Conservation (phyloP, 2,113 vertebrate genomes). For the Cnemophilus loriae region DNA sequence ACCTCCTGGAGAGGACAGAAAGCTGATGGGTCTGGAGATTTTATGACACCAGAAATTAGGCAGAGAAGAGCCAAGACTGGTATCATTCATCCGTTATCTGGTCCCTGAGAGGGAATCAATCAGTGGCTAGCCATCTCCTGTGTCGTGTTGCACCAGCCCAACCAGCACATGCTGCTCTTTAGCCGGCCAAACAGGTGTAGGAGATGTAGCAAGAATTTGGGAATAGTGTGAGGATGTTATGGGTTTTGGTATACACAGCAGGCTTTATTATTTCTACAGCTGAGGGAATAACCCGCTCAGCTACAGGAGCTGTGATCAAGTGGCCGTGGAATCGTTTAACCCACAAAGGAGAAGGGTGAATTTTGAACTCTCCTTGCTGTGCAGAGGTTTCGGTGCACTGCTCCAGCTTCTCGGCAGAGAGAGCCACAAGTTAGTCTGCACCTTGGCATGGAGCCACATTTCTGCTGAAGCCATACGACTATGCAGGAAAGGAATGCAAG, state of each 20-base stretch:
- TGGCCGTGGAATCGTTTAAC: not conserved
- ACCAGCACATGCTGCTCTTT: not conserved
- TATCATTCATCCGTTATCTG: not conserved
- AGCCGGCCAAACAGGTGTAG: not conserved
- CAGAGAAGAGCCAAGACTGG: not conserved
- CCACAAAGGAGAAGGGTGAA: not conserved
- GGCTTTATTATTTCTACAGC: not conserved
- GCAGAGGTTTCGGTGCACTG: not conserved
- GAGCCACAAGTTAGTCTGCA: not conserved
- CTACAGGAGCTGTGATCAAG: not conserved
- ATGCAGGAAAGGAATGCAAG: constrained; percentile 35
- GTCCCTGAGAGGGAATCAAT: not conserved
- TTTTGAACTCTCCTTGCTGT: not conserved
- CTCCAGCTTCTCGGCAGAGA: not conserved
- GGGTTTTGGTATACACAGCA: not conserved
- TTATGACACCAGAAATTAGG: not conserved
- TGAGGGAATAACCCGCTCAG: not conserved
- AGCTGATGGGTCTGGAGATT: not conserved
- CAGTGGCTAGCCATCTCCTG: not conserved
- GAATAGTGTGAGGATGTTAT: not conserved
- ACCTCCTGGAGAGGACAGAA: not conserved
- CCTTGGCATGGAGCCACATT: not conserved
- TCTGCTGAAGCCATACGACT: not conserved
- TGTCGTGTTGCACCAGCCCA: not conserved
- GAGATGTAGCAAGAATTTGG: not conserved